Evolutionary conservation across 2,113 vertebrate genomes (phyloP), one percentile per base, ranked within the genome.

Genomic region (Pantherophis guttatus): DNA sequence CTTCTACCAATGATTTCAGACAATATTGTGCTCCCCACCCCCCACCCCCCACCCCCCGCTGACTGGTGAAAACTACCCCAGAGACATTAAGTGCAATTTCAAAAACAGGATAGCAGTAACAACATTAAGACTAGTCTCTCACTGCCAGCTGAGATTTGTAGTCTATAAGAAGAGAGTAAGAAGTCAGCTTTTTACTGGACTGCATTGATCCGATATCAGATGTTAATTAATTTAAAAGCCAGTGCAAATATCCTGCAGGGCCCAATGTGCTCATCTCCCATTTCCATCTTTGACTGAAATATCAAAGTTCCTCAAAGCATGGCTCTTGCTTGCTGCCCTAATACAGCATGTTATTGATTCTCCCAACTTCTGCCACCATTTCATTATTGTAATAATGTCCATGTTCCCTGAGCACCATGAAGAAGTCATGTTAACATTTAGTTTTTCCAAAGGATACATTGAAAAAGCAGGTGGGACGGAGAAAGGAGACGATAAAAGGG

Each of bases 1-100:
- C 96, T 98, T 97, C 96, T 97, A 96, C 95, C 97, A 96, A 97
- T 97, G 96, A 97, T 98, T 98, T 97, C 98, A 98, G 97, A 97
- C 96, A 97, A 94, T 97, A 96, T 97, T 97, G 96, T 48, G 89
- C 96, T 96, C 53, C 96, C n/a, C n/a, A n/a, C n/a, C n/a, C n/a
- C 96, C 94, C n/a, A 13, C 2, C 65, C 29, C 52, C 96, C 96
- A 0, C 65, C 29, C 52, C 96, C 96, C 93, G 93, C 57, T 17
- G 11, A 93, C 57, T 93, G 93, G 94, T 95, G 92, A 0, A 0
- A 96, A 52, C 94, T 94, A 96, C 95, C 93, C 95, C 95, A 96
- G 94, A 97, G 95, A 97, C 33, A 81, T 88, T 89, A 97, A 94
- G 94, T 96, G 91, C 91, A 90, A 89, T 55, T 0, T 0, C 94